Evolutionary conservation across 1,140 invertebrate species (phyloP).

Genomic region (Drosophila auraria): DNA sequence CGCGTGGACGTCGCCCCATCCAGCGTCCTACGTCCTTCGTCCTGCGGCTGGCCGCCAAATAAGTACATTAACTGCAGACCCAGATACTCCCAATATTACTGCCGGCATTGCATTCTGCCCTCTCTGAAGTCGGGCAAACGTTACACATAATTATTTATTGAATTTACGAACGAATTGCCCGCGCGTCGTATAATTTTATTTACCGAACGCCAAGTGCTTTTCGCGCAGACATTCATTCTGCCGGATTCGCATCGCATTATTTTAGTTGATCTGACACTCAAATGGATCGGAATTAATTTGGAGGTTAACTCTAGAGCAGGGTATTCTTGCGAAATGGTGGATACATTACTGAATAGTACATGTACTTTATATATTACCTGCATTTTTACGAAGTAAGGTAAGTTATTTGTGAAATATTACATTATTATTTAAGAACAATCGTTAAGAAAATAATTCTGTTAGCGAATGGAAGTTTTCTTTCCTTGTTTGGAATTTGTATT

Average conservation of each 20-base stretch:
- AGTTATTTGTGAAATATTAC: no score
- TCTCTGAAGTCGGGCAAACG: conserved; percentile 34
- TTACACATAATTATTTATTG: conserved; percentile 79
- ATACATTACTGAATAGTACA: no score
- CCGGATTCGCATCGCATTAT: conserved; percentile 42
- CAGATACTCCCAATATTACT: conserved; percentile 25
- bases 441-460: no score
- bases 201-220: conserved; percentile 62
- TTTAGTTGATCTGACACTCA: conserved; percentile 57
- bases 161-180: conserved; percentile 55
- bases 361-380: no score
- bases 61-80: conserved; percentile 75
- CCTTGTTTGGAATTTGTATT: no score
- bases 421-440: no score
- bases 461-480: no score
- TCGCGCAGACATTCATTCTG: conserved; percentile 58
- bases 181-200: conserved; percentile 59
- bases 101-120: conserved; percentile 10
- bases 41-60: conserved; percentile 43
- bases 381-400: no score
- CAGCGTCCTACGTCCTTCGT: conserved; percentile 2
- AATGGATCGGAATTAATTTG: conserved; percentile 20
- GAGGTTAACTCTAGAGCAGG: not conserved
- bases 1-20: conserved; percentile 30
- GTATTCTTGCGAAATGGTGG: not conserved